Evolutionary conservation across 2,888 invertebrate species (phyloP).

Genomic region (Melipona bicolor): DNA sequence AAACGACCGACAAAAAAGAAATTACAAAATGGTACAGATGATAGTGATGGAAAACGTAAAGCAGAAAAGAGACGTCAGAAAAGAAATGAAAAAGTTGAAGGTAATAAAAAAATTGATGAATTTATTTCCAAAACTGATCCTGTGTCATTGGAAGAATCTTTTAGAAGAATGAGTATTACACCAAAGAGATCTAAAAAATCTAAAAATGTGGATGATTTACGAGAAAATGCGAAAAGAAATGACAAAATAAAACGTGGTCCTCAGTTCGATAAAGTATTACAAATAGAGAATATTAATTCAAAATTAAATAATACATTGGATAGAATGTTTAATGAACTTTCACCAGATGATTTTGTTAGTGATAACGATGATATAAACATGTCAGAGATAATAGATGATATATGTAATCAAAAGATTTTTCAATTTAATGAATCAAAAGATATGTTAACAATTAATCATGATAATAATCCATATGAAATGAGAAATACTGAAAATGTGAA

Average conservation of each 20-base stretch:
- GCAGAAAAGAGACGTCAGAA: constrained; percentile 24
- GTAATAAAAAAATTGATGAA: constrained; percentile 65
- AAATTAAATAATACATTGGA: constrained; percentile 82
- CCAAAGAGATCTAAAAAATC: constrained; percentile 83
- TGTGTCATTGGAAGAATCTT: constrained; percentile 76
- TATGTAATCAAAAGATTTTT: constrained; percentile 76
- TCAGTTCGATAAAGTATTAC: constrained; percentile 80
- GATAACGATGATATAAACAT: constrained; percentile 85
- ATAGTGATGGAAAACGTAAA: neutral
- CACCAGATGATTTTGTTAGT: constrained; percentile 79
- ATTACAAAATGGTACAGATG: constrained; percentile 58
- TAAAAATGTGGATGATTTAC: constrained; percentile 5
- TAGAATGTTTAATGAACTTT: constrained; percentile 79
- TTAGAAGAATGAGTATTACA: constrained; percentile 75
- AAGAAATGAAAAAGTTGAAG: constrained; percentile 29
- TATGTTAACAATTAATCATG: neutral
- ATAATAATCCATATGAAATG: neutral
- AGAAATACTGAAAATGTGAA: neutral
- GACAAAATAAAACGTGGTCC: constrained; percentile 61
- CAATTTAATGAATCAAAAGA: constrained; percentile 29
- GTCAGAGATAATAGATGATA: constrained; percentile 86
- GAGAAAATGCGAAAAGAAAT: neutral
- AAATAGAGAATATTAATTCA: constrained; percentile 68
- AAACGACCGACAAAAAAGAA: constrained; percentile 72
- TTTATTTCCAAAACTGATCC: constrained; percentile 70